These are phyloP conservation scores for Vireo altiloquus DNA, from an alignment of 2,113 vertebrate genomes.

Conservation along the genomic window DNA sequence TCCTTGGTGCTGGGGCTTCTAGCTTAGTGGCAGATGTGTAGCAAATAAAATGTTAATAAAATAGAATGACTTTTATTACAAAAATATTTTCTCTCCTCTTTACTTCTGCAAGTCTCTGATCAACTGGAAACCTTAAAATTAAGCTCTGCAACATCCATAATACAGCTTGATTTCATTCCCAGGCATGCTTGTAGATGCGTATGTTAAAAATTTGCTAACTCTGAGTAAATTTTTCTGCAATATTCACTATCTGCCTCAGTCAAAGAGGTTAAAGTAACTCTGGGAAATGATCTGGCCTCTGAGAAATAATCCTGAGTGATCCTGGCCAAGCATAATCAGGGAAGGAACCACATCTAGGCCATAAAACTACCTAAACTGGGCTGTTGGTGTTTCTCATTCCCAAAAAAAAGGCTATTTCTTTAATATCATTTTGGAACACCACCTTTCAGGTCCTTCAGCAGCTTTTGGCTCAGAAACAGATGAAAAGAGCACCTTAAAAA, in stretches of 20 bases:
- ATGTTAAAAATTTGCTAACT: not conserved
- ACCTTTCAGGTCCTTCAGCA: not conserved
- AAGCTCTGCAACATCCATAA: not conserved
- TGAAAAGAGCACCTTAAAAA: not conserved
- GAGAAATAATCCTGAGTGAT: not conserved
- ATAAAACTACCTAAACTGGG: not conserved
- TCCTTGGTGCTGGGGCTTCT: not conserved
- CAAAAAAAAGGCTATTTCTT: not conserved
- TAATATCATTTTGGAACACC: not conserved
- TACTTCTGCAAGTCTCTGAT: not conserved
- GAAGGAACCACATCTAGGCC: not conserved
- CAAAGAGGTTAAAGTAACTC: not conserved
- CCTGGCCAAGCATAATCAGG: not conserved
- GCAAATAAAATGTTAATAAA: slow-evolving; percentile 30
- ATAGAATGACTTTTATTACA: slow-evolving; percentile 12
- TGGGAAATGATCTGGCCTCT: not conserved
- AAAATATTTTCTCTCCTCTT: not conserved
- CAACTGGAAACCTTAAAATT: not conserved
- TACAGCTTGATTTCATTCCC: not conserved
- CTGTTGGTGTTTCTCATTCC: not conserved
- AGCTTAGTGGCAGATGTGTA: not conserved
- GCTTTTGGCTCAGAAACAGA: not conserved
- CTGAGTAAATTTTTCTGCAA: not conserved
- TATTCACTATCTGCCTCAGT: not conserved
- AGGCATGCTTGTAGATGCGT: not conserved